Conservation (phyloP, 2,888 invertebrate species). For the Gasteruption jaculator region DNA sequence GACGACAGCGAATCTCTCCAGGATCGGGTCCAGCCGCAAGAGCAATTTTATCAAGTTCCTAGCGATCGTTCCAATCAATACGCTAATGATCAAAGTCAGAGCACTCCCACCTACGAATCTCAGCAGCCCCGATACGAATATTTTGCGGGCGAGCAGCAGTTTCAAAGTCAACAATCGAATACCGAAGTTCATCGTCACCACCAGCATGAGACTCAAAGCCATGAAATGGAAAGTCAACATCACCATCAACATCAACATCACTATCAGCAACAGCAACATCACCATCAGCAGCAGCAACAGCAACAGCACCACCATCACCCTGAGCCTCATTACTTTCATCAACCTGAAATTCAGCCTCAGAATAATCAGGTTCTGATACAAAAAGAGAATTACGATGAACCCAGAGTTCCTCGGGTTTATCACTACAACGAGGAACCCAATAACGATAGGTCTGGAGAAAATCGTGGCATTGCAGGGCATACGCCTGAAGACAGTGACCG, state of each 20-base stretch:
- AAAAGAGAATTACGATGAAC: slow-evolving; percentile 5
- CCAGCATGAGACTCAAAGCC: slow-evolving; percentile 9
- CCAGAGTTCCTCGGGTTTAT: neutral
- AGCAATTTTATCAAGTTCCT: no score
- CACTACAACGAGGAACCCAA: neutral
- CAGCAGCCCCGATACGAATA: neutral
- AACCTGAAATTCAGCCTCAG: slow-evolving; percentile 11
- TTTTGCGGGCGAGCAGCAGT: neutral
- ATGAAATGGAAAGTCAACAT: slow-evolving; percentile 15
- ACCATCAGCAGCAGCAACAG: slow-evolving; percentile 9
- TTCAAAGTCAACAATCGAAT: neutral
- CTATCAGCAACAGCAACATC: slow-evolving; percentile 15
- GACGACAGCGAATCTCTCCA: no score
- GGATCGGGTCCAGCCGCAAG: no score
- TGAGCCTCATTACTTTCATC: slow-evolving; percentile 10
- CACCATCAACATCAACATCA: slow-evolving; percentile 11
- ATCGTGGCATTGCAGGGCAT: neutral
- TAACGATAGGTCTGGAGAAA: slow-evolving; percentile 7
- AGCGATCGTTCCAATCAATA: no score
- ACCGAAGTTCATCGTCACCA: neutral
- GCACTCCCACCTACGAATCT: no score
- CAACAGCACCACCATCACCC: slow-evolving; percentile 16
- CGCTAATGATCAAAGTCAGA: no score
- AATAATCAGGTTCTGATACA: slow-evolving; percentile 2
- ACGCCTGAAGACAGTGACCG: no score